phyloP scores from a whole-genome alignment of 1,140 invertebrate species.

The Radopholus similis region DNA sequence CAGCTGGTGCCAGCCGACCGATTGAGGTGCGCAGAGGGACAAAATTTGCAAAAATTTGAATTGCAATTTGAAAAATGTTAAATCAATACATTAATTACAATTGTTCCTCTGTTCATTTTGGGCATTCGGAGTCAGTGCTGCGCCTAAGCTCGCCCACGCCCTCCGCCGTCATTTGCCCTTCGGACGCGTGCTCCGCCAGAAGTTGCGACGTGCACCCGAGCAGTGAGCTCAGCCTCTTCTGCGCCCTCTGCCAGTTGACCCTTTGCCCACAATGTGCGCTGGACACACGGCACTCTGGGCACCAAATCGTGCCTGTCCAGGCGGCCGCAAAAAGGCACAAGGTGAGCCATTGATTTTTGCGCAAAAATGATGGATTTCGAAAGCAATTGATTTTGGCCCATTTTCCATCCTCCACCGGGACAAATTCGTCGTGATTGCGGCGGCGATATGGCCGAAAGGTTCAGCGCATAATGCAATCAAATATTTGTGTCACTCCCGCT shows the following conservation, averaged over 20 bases:
- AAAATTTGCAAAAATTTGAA: not conserved
- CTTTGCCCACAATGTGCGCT: constrained; percentile 77
- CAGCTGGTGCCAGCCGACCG: constrained; percentile 67
- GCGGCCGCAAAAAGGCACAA: constrained; percentile 89
- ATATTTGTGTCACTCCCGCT: too few relatives aligned
- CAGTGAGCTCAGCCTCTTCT: constrained; percentile 78
- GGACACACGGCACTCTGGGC: constrained; percentile 72
- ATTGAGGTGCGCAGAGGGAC: not conserved
- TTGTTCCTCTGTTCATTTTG: not conserved
- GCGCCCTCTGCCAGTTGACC: constrained; percentile 79
- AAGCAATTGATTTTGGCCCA: too few relatives aligned
- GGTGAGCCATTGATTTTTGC: too few relatives aligned
- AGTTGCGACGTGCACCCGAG: constrained; percentile 75
- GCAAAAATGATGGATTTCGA: too few relatives aligned
- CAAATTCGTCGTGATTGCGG: too few relatives aligned
- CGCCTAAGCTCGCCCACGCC: too few relatives aligned
- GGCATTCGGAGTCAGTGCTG: too few relatives aligned
- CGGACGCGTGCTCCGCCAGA: too few relatives aligned
- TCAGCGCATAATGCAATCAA: too few relatives aligned
- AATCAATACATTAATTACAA: not conserved
- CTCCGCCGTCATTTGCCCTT: not conserved
- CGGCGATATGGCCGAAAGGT: too few relatives aligned
- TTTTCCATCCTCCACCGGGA: too few relatives aligned
- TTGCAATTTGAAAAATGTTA: not conserved
- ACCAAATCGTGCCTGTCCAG: constrained; percentile 80